Conservation (phyloP, 1,140 invertebrate species). For the Rhopalosiphum padi region DNA sequence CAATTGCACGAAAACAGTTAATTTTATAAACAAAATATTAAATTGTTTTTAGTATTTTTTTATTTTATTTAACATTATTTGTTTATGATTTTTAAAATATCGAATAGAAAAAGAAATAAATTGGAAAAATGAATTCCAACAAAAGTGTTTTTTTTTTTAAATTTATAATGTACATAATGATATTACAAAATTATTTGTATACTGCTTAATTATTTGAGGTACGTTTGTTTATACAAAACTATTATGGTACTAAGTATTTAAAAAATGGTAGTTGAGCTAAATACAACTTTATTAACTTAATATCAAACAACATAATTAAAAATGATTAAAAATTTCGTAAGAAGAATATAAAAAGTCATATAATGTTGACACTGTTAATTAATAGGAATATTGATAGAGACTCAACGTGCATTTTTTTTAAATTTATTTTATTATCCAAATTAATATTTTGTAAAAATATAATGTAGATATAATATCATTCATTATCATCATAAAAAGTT, state of each 20-base stretch:
- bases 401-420: background rate
- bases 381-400: too few species aligned
- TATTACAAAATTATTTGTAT: too few species aligned
- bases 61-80: too few species aligned
- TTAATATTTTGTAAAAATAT: background rate
- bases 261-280: background rate
- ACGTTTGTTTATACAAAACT: background rate
- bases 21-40: too few species aligned
- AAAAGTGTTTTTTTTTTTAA: background rate
- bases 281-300: background rate
- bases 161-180: background rate
- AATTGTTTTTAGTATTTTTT: too few species aligned
- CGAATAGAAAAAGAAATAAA: background rate
- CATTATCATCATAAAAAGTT: too few species aligned
- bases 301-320: background rate
- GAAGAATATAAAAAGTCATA: too few species aligned
- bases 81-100: background rate
- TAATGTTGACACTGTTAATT: too few species aligned
- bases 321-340: too few species aligned
- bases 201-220: background rate
- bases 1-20: background rate
- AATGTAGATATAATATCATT: too few species aligned
- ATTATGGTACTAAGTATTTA: background rate
- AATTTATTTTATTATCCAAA: background rate
- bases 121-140: background rate